Conservation (phyloP, 1,140 invertebrate genomes). For the Platorchestia sp. region DNA sequence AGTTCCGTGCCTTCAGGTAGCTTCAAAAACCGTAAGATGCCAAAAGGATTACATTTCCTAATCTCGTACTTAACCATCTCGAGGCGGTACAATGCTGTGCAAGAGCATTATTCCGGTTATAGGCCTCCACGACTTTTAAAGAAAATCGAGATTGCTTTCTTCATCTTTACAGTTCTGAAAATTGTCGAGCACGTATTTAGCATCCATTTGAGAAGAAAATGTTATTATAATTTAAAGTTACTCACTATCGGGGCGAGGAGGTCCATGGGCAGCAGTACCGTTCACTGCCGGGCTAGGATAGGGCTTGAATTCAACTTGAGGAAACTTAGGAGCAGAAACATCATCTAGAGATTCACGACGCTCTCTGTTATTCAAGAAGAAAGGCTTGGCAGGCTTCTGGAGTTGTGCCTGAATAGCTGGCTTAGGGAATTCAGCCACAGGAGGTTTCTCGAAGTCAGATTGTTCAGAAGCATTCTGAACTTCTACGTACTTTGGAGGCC, state of each 20-base stretch:
- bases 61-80: background rate
- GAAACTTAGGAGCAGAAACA: constrained; percentile 65
- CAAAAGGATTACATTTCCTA: background rate
- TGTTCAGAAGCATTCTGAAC: too few species aligned
- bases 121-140: background rate
- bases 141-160: background rate
- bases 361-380: constrained; percentile 63
- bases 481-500: background rate
- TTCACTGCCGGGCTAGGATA: constrained; percentile 73
- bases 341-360: constrained; percentile 66
- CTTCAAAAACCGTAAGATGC: background rate
- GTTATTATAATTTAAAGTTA: background rate
- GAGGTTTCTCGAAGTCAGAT: background rate
- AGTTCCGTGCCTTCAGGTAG: too few species aligned
- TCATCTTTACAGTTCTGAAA: background rate
- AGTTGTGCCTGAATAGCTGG: background rate
- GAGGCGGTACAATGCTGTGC: too few species aligned
- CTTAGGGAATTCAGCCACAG: background rate
- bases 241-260: constrained; percentile 71
- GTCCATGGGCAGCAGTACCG: constrained; percentile 74
- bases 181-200: background rate
- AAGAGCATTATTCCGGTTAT: background rate
- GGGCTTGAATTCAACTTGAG: constrained; percentile 66
- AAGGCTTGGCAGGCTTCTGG: background rate
- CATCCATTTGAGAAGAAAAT: background rate